These are phyloP conservation scores for Grus americana DNA, from an alignment of 2,113 vertebrate species.

Conservation along the genomic window DNA sequence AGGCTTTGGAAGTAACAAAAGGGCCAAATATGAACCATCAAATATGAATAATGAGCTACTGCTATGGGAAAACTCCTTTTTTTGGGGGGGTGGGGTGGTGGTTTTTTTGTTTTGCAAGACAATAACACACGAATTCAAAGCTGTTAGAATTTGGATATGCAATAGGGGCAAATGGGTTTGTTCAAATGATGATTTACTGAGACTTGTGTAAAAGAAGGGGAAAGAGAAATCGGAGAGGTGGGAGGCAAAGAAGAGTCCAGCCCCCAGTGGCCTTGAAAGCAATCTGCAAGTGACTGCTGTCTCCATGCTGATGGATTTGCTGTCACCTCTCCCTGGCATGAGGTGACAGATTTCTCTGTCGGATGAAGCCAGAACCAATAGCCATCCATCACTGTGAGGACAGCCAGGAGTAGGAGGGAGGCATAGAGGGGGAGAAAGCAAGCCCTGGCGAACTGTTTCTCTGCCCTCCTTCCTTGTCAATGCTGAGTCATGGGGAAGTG, in stretches of 20 bases:
- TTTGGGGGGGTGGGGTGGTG: no score
- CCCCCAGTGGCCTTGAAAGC: constrained; percentile 64
- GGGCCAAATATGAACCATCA: neutral
- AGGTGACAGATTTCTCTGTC: constrained; percentile 67
- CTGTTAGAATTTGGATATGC: neutral
- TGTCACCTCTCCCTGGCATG: constrained; percentile 63
- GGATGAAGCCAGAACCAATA: constrained; percentile 66
- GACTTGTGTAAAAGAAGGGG: neutral
- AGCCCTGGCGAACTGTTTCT: neutral
- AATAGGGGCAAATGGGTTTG: neutral
- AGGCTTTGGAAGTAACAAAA: neutral
- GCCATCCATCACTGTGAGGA: constrained; percentile 58
- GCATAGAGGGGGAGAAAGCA: neutral
- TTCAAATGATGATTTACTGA: constrained; percentile 7
- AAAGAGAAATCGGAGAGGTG: neutral
- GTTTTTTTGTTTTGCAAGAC: neutral
- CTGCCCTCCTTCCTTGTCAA: neutral
- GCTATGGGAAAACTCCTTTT: neutral
- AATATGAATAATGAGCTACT: neutral
- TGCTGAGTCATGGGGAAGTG: neutral
- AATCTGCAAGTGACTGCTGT: constrained; percentile 49
- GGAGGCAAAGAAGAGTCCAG: constrained; percentile 2
- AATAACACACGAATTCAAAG: neutral
- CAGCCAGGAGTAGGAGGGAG: constrained; percentile 16
- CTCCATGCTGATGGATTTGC: constrained; percentile 70